These are phyloP conservation scores for Scrobipalpa costella DNA, from an alignment of 2,888 invertebrate genomes.

Conservation along the genomic window DNA sequence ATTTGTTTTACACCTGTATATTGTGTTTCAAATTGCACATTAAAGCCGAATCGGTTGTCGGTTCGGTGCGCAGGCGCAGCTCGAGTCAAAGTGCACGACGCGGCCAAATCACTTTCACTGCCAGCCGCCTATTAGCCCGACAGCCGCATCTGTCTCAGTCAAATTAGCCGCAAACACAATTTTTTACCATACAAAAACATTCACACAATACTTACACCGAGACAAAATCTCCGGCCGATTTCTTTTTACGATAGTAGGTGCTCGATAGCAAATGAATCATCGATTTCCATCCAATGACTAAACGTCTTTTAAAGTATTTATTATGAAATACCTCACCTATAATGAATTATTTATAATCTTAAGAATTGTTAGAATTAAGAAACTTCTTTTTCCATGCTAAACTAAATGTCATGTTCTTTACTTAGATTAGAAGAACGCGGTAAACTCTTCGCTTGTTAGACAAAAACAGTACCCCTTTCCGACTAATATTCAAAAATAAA, in stretches of 20 bases:
- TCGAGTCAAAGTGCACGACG: constrained; percentile 67
- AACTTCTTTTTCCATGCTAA: constrained; percentile 34
- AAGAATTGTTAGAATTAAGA: constrained; percentile 20
- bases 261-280: constrained; percentile 42
- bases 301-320: constrained; percentile 19
- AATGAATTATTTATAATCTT: constrained; percentile 28
- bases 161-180: constrained; percentile 64
- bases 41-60: background rate
- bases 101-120: constrained; percentile 63
- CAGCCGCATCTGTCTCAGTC: constrained; percentile 66
- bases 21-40: no score
- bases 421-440: constrained; percentile 39
- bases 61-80: constrained; percentile 23
- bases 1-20: no score
- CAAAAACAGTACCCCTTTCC: constrained; percentile 65
- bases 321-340: constrained; percentile 14
- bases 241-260: constrained; percentile 30
- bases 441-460: constrained; percentile 33
- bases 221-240: constrained; percentile 37
- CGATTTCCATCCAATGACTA: constrained; percentile 36
- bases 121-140: constrained; percentile 62
- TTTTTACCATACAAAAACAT: constrained; percentile 53
- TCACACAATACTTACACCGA: constrained; percentile 40
- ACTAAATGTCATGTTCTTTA: constrained; percentile 47
- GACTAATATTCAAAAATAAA: constrained; percentile 63